These are phyloP conservation scores for Apotomis betuletana DNA, from an alignment of 2,888 invertebrate genomes.

Conservation along the genomic window DNA sequence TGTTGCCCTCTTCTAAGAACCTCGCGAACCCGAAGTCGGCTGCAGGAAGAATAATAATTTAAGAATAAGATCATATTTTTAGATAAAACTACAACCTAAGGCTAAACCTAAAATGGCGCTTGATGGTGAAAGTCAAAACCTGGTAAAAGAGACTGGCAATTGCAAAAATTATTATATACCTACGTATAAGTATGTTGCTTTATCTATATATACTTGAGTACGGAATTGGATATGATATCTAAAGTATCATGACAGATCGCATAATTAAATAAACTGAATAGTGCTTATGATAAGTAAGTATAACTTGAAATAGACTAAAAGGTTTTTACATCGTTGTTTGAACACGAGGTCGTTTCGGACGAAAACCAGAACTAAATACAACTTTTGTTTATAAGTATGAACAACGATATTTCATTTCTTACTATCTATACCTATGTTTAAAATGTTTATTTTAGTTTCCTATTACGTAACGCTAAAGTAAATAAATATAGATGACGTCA, in stretches of 20 bases:
- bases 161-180: constrained; percentile 4
- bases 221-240: constrained; percentile 26
- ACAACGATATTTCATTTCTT: not conserved
- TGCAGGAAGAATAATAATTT: constrained; percentile 64
- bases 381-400: constrained; percentile 3
- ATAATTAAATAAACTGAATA: constrained; percentile 17
- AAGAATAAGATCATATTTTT: constrained; percentile 2
- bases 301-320: constrained; percentile 21
- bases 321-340: constrained; percentile 14
- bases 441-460: not conserved
- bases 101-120: constrained; percentile 10
- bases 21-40: constrained; percentile 99
- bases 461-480: not conserved
- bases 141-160: constrained; percentile 13
- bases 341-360: constrained; percentile 17
- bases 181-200: constrained; percentile 2
- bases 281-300: constrained; percentile 13
- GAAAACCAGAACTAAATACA: constrained; percentile 12
- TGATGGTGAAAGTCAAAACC: constrained; percentile 11
- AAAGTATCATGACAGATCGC: constrained; percentile 32
- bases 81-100: constrained; percentile 10
- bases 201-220: not conserved
- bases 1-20: constrained; percentile 98
- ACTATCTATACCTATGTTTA: not conserved
- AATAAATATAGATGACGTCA: too few species aligned